These are phyloP conservation scores for Cynodonichthys magdalenae DNA, from an alignment of 2,797 vertebrate species.

Conservation along the genomic window DNA sequence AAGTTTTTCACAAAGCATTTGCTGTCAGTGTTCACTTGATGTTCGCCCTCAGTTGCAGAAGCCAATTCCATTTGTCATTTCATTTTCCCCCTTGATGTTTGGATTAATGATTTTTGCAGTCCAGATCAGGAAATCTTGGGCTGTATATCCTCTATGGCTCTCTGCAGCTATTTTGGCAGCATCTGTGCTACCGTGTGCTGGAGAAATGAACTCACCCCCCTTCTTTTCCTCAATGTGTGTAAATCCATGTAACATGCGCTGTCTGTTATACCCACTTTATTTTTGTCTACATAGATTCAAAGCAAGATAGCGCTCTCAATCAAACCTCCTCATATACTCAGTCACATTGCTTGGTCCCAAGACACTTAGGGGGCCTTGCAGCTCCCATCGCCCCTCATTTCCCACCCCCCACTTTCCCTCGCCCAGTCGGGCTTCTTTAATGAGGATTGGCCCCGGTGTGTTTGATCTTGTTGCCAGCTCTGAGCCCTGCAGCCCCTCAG, in stretches of 20 bases:
- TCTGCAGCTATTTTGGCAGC: conserved; percentile 8
- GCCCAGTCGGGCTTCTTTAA: conserved; percentile 73
- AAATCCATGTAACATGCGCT: conserved; percentile 32
- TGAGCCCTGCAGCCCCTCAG: conserved; percentile 59
- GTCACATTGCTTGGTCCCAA: conserved; percentile 50
- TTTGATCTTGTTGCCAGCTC: conserved; percentile 78
- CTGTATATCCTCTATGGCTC: conserved; percentile 27
- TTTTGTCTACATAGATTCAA: conserved; percentile 46
- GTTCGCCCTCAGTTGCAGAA: conserved; percentile 25
- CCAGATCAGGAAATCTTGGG: background rate
- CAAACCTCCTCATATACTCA: conserved; percentile 33
- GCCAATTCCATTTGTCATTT: conserved; percentile 30
- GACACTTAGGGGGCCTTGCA: conserved; percentile 53
- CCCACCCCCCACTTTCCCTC: conserved; percentile 1
- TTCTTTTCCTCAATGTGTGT: conserved; percentile 1
- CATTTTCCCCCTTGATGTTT: conserved; percentile 28
- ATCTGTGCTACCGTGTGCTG: background rate
- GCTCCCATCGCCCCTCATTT: conserved; percentile 20
- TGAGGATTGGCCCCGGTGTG: conserved; percentile 69
- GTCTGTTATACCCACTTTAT: conserved; percentile 32
- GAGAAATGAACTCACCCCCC: background rate
- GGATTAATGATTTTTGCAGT: conserved; percentile 33
- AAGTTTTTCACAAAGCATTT: background rate
- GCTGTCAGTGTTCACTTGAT: conserved; percentile 16
- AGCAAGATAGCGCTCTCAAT: conserved; percentile 47